Base-by-base conservation (phyloP, 2,888 invertebrate genomes). In the Tenthredo amoena region DNA sequence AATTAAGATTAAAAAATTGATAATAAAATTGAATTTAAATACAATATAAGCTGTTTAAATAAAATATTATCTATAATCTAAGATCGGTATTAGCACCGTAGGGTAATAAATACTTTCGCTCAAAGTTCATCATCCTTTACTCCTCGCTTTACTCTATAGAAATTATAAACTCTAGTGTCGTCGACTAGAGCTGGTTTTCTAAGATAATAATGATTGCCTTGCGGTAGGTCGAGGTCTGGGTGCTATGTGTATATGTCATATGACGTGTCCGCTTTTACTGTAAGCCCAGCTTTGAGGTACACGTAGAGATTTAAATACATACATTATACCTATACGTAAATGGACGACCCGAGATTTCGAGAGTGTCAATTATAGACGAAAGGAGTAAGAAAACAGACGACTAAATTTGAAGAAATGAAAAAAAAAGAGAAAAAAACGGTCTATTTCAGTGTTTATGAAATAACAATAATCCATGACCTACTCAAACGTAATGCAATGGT, bases 221-320 rank as follows among this genome's bases (percentile, higher is more conserved):
- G 90, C 90, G 90, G 91, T 91, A 91, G 90, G 90, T 91, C 90
- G 90, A 84, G 84, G 86, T 68, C 77, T 84, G 5, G 15, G 4
- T 12, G 6, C 31, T 62, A 26, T 62, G 26, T 58, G 15, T 55
- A 55, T 55, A 26, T 26, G 26, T 0, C 26, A 55, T 55, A 26
- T 26, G 26, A 26, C 26, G 21, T 58, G n/a, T 47, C 12, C 12
- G 15, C 47, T 15, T 47, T 47, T 47, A 15, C 47, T 47, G 15
- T 47, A 47, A 47, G 47, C 3, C 47, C 21, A 58, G 18, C 18
- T 58, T 9, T n/a, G 58, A n/a, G 58, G 58, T 58, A 21, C 10
- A 58, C 21, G 58, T 58, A 58, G 18, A 58, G 18, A 58, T 58
- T 18, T 58, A 58, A 21, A 58, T 58, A 58, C n/a, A 58, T 58